Percentiles rank a stretch among this genome's conserved stretches.
These are phyloP conservation scores for Halocynthia roretzi DNA, from an alignment of 23 tunicate genomes.

Conservation along the genomic window DNA sequence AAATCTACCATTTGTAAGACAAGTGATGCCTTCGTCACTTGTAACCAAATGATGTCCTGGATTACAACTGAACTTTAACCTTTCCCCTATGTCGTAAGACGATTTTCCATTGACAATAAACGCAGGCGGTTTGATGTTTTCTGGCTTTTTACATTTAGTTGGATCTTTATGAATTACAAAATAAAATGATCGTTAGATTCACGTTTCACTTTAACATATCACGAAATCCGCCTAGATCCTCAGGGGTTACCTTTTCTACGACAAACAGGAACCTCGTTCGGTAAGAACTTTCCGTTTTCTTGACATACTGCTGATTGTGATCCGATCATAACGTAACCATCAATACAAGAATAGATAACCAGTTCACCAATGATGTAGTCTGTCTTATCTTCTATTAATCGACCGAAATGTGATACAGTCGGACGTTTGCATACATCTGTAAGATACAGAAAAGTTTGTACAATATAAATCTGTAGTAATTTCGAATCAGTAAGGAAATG, in stretches of 20 bases:
- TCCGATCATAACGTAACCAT: conserved; percentile 5
- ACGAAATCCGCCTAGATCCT: too few species aligned
- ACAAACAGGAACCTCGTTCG: conserved; percentile 2
- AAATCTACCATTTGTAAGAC: too few species aligned
- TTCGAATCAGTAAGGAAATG: neutral
- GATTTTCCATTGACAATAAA: too few species aligned
- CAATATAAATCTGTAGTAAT: neutral
- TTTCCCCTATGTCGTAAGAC: too few species aligned
- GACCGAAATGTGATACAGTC: neutral
- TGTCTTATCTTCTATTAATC: conserved; percentile 8
- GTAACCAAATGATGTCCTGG: too few species aligned
- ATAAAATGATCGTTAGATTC: too few species aligned
- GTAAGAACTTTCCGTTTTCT: conserved; percentile 4
- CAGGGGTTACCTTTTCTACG: conserved; percentile 6
- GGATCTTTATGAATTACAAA: too few species aligned
- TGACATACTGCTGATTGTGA: conserved; percentile 11
- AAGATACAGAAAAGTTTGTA: neutral
- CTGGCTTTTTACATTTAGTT: too few species aligned
- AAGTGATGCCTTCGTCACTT: too few species aligned
- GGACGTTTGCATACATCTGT: neutral
- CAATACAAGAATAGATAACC: conserved; percentile 3
- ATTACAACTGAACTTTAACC: too few species aligned
- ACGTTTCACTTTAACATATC: too few species aligned
- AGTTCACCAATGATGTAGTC: conserved; percentile 5
- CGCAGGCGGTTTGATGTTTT: too few species aligned